phyloP scores from a whole-genome alignment of 2,888 invertebrate genomes.

The Noctua fimbriata region DNA sequence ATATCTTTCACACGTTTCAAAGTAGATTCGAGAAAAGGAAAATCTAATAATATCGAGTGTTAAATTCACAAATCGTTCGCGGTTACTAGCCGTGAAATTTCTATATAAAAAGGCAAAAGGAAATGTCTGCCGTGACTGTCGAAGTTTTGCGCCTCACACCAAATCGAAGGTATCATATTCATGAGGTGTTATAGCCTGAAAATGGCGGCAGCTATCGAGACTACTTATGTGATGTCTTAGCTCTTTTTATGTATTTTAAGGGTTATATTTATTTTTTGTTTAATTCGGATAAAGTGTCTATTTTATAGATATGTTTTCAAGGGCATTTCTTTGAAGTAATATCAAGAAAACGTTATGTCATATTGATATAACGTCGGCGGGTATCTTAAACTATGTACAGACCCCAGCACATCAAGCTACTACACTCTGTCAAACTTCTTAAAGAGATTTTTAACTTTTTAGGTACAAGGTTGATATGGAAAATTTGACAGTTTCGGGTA shows the following conservation, averaged over 20 bases:
- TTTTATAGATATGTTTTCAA: neutral
- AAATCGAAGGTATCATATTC: slow-evolving; percentile 71
- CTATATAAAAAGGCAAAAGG: slow-evolving; percentile 65
- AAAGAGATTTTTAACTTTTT: no score
- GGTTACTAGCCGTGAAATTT: slow-evolving; percentile 71
- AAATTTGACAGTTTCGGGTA: no score
- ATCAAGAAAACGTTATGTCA: no score
- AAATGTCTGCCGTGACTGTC: slow-evolving; percentile 64
- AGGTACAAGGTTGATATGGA: no score
- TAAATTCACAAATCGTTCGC: slow-evolving; percentile 70
- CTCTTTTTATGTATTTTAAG: no score
- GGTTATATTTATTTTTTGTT: no score
- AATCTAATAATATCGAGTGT: slow-evolving; percentile 70
- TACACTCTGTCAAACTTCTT: no score
- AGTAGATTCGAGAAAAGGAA: slow-evolving; percentile 22
- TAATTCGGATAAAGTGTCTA: neutral
- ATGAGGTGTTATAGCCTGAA: slow-evolving; percentile 60
- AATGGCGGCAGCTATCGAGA: slow-evolving; percentile 49
- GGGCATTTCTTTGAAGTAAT: neutral
- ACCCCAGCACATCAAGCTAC: no score
- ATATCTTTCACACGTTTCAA: slow-evolving; percentile 15
- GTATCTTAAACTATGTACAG: no score
- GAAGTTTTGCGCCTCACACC: slow-evolving; percentile 57
- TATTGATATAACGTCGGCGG: no score
- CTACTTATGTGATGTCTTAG: neutral